Base-by-base conservation (phyloP, 2,888 invertebrate genomes). In the Pterostichus niger region DNA sequence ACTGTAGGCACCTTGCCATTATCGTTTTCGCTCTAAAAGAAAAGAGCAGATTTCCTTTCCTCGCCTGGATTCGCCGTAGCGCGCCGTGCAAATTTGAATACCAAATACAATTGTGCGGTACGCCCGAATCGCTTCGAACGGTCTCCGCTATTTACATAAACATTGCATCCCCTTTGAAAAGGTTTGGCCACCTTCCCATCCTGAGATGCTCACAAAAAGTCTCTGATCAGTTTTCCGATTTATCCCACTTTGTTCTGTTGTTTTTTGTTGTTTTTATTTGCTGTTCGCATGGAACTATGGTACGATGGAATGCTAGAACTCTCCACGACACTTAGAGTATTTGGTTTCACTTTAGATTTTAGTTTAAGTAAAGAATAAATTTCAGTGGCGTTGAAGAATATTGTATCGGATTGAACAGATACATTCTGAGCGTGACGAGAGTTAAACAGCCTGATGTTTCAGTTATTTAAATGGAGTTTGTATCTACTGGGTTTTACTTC, bases 21-120 rank as follows among this genome's bases (percentile, higher is more conserved):
- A 75, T 75, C 75, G 75, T 75, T 52, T 52, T 33, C 64, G 35
- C 75, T 49, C 44, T 75, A 31, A 75, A 54, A 75, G 75, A 75
- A 75, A 75, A 49, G 52, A 44, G 75, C 75, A 75, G 75, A 75
- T 75, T 52, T 75, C 52, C 75, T 33, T 71, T 33, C 52, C 33
- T 13, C 52, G 75, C 33, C 11, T 24, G 24, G 17, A 52, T 73
- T 46, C 46, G 44, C 73, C 24, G 24, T 24, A 24, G 24, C 24
- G 24, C 24, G 24, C 24, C 40, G 46, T 17, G 33, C 40, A 40
- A 75, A 75, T 75, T 75, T 75, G 75, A 75, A 75, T 75, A 75
- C 75, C 75, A 75, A 75, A 75, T 75, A 75, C 75, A 75, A 75
- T 75, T 75, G 75, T 52, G 75, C 54, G 49, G 54, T 75, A 52